Conservation (phyloP, 23 tunicate species). For the Styela plicata region DNA sequence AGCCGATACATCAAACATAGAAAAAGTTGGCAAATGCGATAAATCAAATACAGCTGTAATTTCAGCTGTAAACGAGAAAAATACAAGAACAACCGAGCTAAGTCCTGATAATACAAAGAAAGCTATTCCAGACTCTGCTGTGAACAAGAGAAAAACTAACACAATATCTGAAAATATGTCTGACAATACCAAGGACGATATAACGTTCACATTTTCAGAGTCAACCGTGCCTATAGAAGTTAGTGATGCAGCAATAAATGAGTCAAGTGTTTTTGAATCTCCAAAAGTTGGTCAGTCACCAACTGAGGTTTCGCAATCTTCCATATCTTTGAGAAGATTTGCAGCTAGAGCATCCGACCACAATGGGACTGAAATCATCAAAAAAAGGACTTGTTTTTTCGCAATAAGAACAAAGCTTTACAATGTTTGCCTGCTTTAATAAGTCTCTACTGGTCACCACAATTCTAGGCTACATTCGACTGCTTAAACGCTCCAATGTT, state of each 20-base stretch:
- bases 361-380: background rate
- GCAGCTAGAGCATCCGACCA: background rate
- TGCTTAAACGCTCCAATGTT: background rate
- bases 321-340: background rate
- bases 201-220: background rate
- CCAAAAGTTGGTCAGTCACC: background rate
- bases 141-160: background rate
- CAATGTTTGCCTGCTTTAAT: too few relatives aligned
- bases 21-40: too few relatives aligned
- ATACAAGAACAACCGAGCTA: background rate
- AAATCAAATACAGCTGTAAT: background rate
- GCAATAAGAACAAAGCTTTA: too few relatives aligned
- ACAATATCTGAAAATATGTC: background rate
- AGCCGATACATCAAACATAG: background rate
- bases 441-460: background rate
- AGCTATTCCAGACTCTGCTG: too few relatives aligned
- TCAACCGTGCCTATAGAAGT: slow-evolving; percentile 1
- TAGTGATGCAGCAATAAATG: background rate
- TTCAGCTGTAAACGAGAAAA: background rate
- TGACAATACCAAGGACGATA: background rate
- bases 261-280: background rate
- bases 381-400: too few relatives aligned
- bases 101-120: background rate
- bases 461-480: slow-evolving; percentile 11
- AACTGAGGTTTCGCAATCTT: background rate